phyloP scores from a whole-genome alignment of 2,888 invertebrate genomes.

The Amblyjoppa proteus region DNA sequence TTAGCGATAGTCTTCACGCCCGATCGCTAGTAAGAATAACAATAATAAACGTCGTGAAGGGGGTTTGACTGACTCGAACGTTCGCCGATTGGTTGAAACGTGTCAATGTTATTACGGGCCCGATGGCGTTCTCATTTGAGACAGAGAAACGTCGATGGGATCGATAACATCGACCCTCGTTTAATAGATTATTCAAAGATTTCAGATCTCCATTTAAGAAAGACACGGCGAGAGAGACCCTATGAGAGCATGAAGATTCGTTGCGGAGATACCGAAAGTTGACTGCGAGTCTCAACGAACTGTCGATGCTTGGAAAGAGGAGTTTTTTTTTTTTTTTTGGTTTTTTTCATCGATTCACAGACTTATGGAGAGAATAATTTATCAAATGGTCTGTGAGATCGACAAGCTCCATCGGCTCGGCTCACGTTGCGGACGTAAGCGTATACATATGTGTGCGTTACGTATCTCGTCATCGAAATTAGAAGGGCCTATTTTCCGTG shows the following conservation, averaged over 20 bases:
- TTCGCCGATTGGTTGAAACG: conserved; percentile 17
- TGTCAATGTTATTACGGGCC: conserved; percentile 46
- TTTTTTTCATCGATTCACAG: conserved; percentile 36
- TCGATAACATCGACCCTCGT: conserved; percentile 42
- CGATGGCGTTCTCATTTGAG: conserved; percentile 26
- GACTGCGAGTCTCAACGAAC: conserved; percentile 13
- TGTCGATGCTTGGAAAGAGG: not conserved
- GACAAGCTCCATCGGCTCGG: conserved; percentile 10
- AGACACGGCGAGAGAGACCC: conserved; percentile 35
- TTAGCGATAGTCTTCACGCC: no score
- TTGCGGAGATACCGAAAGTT: conserved; percentile 40
- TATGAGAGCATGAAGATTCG: conserved; percentile 37
- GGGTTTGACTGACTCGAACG: not conserved
- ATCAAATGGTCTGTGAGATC: conserved; percentile 50
- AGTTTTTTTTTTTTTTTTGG: not conserved
- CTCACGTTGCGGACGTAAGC: not conserved
- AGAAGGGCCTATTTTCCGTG: not conserved
- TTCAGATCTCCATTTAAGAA: conserved; percentile 59
- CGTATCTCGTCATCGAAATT: not conserved
- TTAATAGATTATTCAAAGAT: conserved; percentile 62
- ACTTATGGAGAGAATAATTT: conserved; percentile 55
- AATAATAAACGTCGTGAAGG: conserved; percentile 2
- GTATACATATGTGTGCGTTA: not conserved
- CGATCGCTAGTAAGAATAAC: not conserved
- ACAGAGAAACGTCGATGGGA: conserved; percentile 23